Evolutionary conservation across 1,140 invertebrate genomes (phyloP), one percentile per base, ranked within the genome.

Genomic region (Vollenhovia emeryi): DNA sequence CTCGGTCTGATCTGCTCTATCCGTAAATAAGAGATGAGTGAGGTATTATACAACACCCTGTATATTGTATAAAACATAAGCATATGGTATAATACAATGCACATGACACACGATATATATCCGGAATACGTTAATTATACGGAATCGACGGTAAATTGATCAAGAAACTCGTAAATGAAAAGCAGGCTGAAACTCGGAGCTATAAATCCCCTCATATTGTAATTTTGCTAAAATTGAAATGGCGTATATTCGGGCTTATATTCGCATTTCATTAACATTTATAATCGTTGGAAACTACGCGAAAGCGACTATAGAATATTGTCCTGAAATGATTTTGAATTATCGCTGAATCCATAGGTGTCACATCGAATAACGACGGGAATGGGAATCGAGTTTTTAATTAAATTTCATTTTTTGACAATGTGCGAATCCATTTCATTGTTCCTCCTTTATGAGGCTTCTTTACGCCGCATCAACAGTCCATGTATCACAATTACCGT

Each of bases 211-310:
- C 15, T 11, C 4, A 24, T 55, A n/a, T 52, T 36, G 15, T 30
- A 45, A 76, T 60, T 27, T 21, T 18, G 18, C 24, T n/a, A 60
- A 76, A 45, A 30, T 59, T 59, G 55, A 60, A 76, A 40, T 18
- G 60, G 33, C 18, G 9, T 40, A 57, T 11, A 4, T 9, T 3
- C 15, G 21, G 7, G 21, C 21, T 40, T 18, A 43, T n/a, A 30
- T 76, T 8, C 57, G 13, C 15, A 74, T 57, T 43, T 60, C 6
- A 60, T 27, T 60, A 76, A 60, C n/a, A 43, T 60, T 45, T 76
- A 43, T 43, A 13, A n/a, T 45, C 9, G 2, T 6, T 59, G 1
- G 9, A 33, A 62, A 60, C 7, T 60, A 60, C 15, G 50, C 27
- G 57, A 59, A 75, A 43, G 55, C 73, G 9, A 76, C 7, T 43